Evolutionary conservation across 2,888 invertebrate species (phyloP).

Genomic region (Drosophila subsilvestris): DNA sequence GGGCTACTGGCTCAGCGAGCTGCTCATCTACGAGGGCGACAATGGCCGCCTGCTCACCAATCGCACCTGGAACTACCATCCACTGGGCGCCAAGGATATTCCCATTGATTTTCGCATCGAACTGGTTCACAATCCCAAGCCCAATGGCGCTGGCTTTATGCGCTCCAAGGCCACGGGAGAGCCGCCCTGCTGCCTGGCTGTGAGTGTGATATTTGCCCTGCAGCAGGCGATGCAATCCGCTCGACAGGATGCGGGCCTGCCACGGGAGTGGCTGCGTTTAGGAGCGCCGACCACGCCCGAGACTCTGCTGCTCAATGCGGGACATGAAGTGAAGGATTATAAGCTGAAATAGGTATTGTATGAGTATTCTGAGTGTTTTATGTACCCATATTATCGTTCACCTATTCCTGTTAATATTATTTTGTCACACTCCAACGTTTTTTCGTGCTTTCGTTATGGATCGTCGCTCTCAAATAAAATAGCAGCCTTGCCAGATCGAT

Average conservation of each 20-base stretch:
- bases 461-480: not conserved
- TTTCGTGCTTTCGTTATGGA: not conserved
- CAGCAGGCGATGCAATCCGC: constrained; percentile 89
- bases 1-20: constrained; percentile 92
- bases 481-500: not conserved
- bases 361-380: not conserved
- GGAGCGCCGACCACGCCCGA: constrained; percentile 83
- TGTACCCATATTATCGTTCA: not conserved
- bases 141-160: constrained; percentile 87
- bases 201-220: constrained; percentile 87
- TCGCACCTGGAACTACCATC: constrained; percentile 92
- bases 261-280: constrained; percentile 77
- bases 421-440: not conserved
- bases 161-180: constrained; percentile 90
- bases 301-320: constrained; percentile 73
- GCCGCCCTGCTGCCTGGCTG: constrained; percentile 86
- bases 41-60: constrained; percentile 89
- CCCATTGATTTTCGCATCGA: constrained; percentile 90
- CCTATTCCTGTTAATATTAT: not conserved
- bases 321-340: constrained; percentile 61
- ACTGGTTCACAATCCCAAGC: constrained; percentile 86
- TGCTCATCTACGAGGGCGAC: constrained; percentile 87
- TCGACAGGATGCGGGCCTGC: constrained; percentile 87
- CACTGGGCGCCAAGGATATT: constrained; percentile 91
- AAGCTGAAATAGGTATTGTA: constrained; percentile 47